These are phyloP conservation scores for Gila robusta DNA, from an alignment of 2,797 vertebrate genomes.

Conservation along the genomic window DNA sequence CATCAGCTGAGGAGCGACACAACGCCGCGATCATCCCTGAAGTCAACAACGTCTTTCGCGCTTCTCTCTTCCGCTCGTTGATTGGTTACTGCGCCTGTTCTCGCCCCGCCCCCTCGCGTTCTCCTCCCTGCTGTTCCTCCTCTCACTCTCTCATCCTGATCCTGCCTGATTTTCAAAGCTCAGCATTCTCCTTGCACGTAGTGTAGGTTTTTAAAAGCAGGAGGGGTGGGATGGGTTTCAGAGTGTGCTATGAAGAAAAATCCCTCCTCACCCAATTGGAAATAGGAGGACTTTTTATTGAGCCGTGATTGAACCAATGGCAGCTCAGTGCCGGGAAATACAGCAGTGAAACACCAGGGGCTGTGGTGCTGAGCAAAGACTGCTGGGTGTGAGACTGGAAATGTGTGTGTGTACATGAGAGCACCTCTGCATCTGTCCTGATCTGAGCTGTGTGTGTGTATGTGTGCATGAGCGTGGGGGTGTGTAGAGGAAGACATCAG, in stretches of 20 bases:
- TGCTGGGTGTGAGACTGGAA: constrained; percentile 72
- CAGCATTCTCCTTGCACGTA: constrained; percentile 47
- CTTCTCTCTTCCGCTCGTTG: background rate
- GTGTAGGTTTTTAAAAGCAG: constrained; percentile 52
- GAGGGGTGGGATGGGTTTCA: constrained; percentile 33
- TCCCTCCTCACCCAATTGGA: constrained; percentile 67
- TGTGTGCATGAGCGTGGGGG: constrained; percentile 29
- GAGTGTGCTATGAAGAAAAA: constrained; percentile 31
- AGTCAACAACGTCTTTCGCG: background rate
- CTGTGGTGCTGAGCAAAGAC: constrained; percentile 71
- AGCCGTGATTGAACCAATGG: constrained; percentile 77
- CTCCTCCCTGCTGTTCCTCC: constrained; percentile 9
- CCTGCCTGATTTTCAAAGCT: constrained; percentile 16
- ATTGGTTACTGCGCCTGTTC: constrained; percentile 3
- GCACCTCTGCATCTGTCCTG: constrained; percentile 62
- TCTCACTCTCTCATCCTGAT: background rate
- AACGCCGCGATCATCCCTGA: background rate
- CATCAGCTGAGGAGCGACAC: background rate
- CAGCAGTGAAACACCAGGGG: constrained; percentile 78
- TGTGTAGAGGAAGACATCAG: constrained; percentile 48
- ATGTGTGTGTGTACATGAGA: constrained; percentile 63
- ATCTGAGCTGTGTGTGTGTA: constrained; percentile 63
- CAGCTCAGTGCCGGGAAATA: constrained; percentile 78
- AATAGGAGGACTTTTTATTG: constrained; percentile 73
- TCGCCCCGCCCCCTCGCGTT: constrained; percentile 10